Evolutionary conservation across 2,797 vertebrate genomes (phyloP).

Genomic region (Lacerta viridis): DNA sequence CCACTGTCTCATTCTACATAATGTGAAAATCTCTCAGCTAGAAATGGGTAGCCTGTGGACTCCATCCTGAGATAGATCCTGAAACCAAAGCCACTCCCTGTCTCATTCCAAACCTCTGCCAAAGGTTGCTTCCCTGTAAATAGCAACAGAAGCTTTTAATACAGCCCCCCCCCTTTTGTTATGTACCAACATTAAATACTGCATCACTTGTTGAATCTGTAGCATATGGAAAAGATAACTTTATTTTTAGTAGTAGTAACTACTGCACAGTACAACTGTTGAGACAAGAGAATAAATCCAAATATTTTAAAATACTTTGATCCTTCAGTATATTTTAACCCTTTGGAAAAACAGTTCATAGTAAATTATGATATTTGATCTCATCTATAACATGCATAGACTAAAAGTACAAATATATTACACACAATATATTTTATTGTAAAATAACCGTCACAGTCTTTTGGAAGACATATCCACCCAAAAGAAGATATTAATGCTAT

Average conservation of each 20-base stretch:
- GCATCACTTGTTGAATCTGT: conserved; percentile 3
- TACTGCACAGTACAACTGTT: conserved; percentile 15
- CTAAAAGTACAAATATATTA: conserved; percentile 51
- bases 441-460: conserved; percentile 54
- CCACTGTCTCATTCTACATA: not conserved
- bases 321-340: conserved; percentile 25
- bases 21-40: not conserved
- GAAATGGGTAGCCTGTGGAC: not conserved
- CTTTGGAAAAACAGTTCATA: not conserved
- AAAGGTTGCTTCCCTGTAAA: not conserved
- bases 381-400: conserved; percentile 18
- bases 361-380: not conserved
- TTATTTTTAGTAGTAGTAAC: conserved; percentile 28
- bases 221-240: conserved; percentile 23
- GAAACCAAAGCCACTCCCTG: not conserved
- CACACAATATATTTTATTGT: conserved; percentile 52
- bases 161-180: not conserved
- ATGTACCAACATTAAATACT: not conserved
- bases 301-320: not conserved
- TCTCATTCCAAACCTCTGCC: not conserved
- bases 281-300: not conserved
- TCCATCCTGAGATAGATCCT: not conserved
- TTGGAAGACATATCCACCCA: conserved; percentile 49
- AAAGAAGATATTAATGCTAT: conserved; percentile 44
- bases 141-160: not conserved